Conservation (phyloP, 2,888 invertebrate species). For the Hermodice carunculata region DNA sequence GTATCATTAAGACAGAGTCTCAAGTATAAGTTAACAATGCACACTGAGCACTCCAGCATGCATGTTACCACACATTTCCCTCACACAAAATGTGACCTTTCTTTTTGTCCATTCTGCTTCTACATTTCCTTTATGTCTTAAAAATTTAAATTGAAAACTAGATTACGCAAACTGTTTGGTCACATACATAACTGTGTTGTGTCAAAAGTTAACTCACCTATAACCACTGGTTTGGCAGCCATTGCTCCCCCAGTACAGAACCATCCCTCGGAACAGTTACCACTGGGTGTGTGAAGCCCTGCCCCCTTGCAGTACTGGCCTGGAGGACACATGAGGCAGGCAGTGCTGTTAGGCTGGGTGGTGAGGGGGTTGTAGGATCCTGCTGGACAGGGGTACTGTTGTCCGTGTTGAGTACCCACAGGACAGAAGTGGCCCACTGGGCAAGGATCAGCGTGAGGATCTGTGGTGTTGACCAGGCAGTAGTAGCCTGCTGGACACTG, state of each 20-base stretch:
- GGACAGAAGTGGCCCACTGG: conserved; percentile 49
- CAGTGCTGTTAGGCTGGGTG: conserved; percentile 39
- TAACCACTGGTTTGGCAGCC: conserved; percentile 47
- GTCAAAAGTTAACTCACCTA: conserved; percentile 48
- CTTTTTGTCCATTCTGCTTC: too few species aligned
- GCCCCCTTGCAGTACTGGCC: conserved; percentile 58
- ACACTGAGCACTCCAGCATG: too few species aligned
- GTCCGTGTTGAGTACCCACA: conserved; percentile 49
- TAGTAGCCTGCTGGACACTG: conserved; percentile 60
- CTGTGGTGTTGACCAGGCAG: conserved; percentile 55
- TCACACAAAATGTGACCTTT: too few species aligned
- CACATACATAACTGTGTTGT: too few species aligned
- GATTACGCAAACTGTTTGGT: too few species aligned
- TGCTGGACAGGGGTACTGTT: conserved; percentile 54
- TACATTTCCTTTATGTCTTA: too few species aligned
- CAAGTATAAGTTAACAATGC: too few species aligned
- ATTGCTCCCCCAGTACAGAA: conserved; percentile 62
- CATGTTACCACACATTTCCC: too few species aligned
- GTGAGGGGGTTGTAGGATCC: conserved; percentile 60
- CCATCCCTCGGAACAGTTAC: conserved; percentile 61
- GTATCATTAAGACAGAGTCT: too few species aligned
- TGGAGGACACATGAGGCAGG: conserved; percentile 57
- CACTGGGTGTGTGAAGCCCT: conserved; percentile 49
- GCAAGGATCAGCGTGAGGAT: conserved; percentile 43
- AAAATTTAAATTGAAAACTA: too few species aligned